phyloP scores from a whole-genome alignment of 2,888 invertebrate species.

The Caenorhabditis angaria region DNA sequence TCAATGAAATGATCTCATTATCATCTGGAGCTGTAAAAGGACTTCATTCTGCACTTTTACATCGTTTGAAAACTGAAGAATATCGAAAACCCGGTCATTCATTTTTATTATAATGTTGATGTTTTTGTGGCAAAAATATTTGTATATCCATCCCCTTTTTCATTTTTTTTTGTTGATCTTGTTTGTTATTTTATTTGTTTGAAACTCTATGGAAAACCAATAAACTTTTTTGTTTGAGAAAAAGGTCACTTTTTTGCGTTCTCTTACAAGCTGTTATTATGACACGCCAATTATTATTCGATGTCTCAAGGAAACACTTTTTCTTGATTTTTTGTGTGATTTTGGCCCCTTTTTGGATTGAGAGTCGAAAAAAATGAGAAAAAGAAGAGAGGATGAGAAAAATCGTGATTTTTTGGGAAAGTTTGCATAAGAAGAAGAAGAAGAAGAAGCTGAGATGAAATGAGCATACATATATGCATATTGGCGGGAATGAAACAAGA shows the following conservation, averaged over 20 bases:
- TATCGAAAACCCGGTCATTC: constrained; percentile 37
- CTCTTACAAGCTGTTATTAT: constrained; percentile 39
- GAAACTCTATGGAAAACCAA: constrained; percentile 6
- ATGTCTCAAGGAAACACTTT: constrained; percentile 28
- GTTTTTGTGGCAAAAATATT: neutral
- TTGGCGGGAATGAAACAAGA: neutral
- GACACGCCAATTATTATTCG: constrained; percentile 42
- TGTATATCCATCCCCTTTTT: neutral
- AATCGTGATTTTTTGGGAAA: neutral
- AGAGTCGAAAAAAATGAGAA: neutral
- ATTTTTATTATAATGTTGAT: constrained; percentile 24
- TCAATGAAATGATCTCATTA: constrained; percentile 55
- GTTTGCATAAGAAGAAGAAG: neutral
- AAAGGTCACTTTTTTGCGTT: neutral
- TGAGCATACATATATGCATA: constrained; percentile 3
- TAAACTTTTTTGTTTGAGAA: neutral
- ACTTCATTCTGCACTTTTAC: constrained; percentile 21
- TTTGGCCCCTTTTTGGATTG: constrained; percentile 1
- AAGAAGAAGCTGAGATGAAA: too few species aligned
- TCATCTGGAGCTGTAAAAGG: constrained; percentile 25
- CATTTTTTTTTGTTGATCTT: constrained; percentile 5
- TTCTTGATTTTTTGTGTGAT: neutral
- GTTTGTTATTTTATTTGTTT: constrained; percentile 2
- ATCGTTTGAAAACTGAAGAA: constrained; percentile 32
- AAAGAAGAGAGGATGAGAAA: neutral